phyloP scores from a whole-genome alignment of 1,140 invertebrate genomes.

The Acromyrmex echinatior region DNA sequence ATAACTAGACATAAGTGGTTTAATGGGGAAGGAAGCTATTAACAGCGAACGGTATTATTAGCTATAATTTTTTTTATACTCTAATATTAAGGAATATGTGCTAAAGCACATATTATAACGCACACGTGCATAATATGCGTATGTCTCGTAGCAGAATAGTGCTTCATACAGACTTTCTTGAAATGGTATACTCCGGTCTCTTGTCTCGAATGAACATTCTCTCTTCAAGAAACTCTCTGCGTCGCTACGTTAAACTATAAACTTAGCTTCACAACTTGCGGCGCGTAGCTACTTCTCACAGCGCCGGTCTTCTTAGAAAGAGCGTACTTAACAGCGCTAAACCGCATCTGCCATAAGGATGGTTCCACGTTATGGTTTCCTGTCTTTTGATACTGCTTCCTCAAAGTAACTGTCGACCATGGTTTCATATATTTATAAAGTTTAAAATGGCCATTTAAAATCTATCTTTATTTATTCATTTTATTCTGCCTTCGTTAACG shows the following conservation, averaged over 20 bases:
- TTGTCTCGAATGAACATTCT: slow-evolving; percentile 29
- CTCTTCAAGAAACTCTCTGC: slow-evolving; percentile 4
- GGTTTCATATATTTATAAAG: slow-evolving; percentile 6
- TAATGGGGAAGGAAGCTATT: neutral
- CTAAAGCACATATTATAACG: neutral
- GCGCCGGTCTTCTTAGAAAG: slow-evolving; percentile 33
- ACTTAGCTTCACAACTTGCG: slow-evolving; percentile 52
- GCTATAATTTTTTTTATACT: slow-evolving; percentile 13
- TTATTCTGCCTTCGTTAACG: neutral
- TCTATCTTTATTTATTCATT: neutral
- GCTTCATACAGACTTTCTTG: slow-evolving; percentile 34
- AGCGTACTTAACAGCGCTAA: slow-evolving; percentile 48
- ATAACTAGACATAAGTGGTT: neutral
- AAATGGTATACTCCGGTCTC: slow-evolving; percentile 35
- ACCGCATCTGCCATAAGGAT: slow-evolving; percentile 53
- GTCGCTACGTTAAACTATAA: slow-evolving; percentile 58
- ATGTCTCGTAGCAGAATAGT: slow-evolving; percentile 8
- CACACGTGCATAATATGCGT: neutral
- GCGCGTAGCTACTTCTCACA: slow-evolving; percentile 47
- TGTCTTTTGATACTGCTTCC: slow-evolving; percentile 21
- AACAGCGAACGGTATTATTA: neutral
- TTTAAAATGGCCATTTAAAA: slow-evolving; percentile 3
- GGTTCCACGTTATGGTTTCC: slow-evolving; percentile 30
- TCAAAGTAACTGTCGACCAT: neutral
- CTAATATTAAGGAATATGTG: neutral